Evolutionary conservation across 2,888 invertebrate genomes (phyloP).

Genomic region (Torymus texanus): DNA sequence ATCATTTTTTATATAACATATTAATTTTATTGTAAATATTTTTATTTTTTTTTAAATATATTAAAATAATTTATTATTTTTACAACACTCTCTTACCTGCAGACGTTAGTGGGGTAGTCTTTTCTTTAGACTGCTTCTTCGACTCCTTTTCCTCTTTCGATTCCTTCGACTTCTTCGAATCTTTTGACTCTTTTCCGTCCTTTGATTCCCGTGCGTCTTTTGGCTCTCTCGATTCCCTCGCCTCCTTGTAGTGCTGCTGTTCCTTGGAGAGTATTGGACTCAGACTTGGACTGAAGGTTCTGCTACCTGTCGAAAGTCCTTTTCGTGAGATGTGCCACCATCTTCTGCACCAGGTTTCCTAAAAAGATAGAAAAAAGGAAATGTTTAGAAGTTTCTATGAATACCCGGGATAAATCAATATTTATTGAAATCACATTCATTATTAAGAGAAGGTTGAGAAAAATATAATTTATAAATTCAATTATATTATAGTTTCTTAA

Average conservation of each 20-base stretch:
- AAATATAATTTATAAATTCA: too few species aligned
- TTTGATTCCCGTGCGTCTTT: slow-evolving; percentile 48
- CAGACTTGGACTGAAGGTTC: slow-evolving; percentile 66
- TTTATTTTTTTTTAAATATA: not conserved
- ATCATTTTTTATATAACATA: not conserved
- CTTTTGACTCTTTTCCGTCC: slow-evolving; percentile 33
- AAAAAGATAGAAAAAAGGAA: slow-evolving; percentile 60
- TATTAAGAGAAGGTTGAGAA: too few species aligned
- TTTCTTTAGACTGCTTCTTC: slow-evolving; percentile 52
- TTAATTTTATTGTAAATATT: not conserved
- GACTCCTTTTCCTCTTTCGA: slow-evolving; percentile 39
- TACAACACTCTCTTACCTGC: slow-evolving; percentile 51
- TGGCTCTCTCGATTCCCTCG: slow-evolving; percentile 43
- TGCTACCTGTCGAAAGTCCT: slow-evolving; percentile 65
- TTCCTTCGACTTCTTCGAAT: slow-evolving; percentile 32
- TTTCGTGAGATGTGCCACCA: slow-evolving; percentile 76
- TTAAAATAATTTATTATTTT: not conserved
- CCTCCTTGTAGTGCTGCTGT: slow-evolving; percentile 59
- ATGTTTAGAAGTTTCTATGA: slow-evolving; percentile 6
- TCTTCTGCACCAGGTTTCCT: slow-evolving; percentile 82
- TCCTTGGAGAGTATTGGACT: slow-evolving; percentile 67
- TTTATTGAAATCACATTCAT: too few species aligned
- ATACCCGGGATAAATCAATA: too few species aligned
- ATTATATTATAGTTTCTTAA: too few species aligned
- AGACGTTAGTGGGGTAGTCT: slow-evolving; percentile 16